A percentile compares a stretch with the other conserved stretches of the same genome.
These are phyloP conservation scores for Dermatemys mawii DNA, from an alignment of 2,113 vertebrate species.

Conservation along the genomic window DNA sequence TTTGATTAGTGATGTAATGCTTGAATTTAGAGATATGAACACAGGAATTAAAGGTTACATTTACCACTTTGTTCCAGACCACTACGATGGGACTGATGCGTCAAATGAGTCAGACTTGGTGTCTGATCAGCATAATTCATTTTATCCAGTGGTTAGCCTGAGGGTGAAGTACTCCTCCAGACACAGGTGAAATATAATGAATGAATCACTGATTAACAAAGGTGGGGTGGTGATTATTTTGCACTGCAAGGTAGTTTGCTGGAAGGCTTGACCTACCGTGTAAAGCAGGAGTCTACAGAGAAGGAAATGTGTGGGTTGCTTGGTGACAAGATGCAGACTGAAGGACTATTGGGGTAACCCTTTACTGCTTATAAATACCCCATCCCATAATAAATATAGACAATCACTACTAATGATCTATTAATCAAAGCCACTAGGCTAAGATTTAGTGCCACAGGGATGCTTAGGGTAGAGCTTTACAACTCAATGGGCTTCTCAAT, in stretches of 20 bases:
- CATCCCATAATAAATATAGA: not conserved
- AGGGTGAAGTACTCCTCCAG: constrained; percentile 38
- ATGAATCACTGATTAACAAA: constrained; percentile 40
- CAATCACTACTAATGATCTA: not conserved
- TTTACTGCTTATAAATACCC: not conserved
- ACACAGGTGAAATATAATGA: not conserved
- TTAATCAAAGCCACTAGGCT: not conserved
- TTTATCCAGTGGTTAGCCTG: not conserved
- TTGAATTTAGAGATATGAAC: not conserved
- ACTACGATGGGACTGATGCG: not conserved
- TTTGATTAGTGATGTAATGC: not conserved
- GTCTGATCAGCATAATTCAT: constrained; percentile 46
- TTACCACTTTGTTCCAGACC: not conserved
- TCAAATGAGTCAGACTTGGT: constrained; percentile 10
- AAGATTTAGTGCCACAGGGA: not conserved
- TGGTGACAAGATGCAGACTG: not conserved
- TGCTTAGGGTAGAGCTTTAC: not conserved
- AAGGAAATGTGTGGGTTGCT: not conserved
- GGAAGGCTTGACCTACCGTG: not conserved
- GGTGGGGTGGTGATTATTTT: not conserved
- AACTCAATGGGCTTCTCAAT: not conserved
- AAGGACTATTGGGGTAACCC: not conserved
- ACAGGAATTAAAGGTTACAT: not conserved
- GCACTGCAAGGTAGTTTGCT: constrained; percentile 4
- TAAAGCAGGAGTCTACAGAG: not conserved